phyloP scores from a whole-genome alignment of 2,797 vertebrate species.

The Nothura maculosa region DNA sequence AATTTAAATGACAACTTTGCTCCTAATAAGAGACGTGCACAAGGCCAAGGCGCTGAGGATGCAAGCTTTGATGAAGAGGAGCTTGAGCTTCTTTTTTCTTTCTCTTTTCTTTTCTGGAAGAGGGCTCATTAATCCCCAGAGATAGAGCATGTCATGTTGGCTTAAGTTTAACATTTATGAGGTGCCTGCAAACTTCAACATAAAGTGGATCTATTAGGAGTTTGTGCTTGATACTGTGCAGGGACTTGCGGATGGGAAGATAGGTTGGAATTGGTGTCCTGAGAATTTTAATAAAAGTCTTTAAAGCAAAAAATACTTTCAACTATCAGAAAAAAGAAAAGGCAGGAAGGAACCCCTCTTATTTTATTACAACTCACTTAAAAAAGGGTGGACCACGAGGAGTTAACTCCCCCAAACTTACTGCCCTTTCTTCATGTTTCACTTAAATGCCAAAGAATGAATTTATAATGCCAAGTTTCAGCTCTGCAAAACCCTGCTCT shows the following conservation, averaged over 20 bases:
- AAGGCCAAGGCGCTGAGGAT: background rate
- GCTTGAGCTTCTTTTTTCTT: background rate
- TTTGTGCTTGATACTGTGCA: background rate
- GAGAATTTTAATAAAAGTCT: background rate
- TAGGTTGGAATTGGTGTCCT: background rate
- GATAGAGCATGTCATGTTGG: background rate
- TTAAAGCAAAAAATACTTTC: background rate
- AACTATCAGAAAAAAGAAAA: background rate
- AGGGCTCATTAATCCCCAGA: background rate
- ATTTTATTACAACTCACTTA: background rate
- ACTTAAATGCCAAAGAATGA: conserved; percentile 31
- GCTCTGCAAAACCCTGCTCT: background rate
- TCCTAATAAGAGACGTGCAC: background rate
- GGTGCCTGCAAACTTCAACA: background rate
- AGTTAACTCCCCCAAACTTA: conserved; percentile 5
- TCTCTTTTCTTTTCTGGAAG: background rate
- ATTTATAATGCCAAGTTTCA: conserved; percentile 9
- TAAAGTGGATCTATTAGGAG: background rate
- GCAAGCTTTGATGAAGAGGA: background rate
- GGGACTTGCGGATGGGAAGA: background rate
- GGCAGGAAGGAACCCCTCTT: background rate
- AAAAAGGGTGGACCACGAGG: background rate
- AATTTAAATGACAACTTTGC: background rate
- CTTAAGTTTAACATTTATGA: background rate
- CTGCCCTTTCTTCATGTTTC: background rate